phyloP scores from a whole-genome alignment of 92 coral and sea anemone genomes.

The Epizoanthus ramosus region DNA sequence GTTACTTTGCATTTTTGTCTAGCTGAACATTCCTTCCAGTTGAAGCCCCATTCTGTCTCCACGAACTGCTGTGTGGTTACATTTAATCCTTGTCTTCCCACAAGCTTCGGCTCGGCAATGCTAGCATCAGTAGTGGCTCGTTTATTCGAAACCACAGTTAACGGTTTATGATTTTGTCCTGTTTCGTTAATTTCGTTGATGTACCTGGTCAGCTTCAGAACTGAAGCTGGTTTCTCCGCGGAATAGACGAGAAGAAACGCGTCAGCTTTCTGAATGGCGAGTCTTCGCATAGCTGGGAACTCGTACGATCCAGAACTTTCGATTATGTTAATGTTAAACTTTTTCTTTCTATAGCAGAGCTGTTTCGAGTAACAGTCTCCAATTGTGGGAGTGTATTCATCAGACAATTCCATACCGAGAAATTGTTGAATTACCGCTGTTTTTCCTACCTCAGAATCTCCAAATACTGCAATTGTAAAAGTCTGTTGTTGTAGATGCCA shows the following conservation, averaged over 20 bases:
- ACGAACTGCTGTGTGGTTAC: slow-evolving; percentile 53
- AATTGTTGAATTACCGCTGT: slow-evolving; percentile 80
- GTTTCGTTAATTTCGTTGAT: slow-evolving; percentile 69
- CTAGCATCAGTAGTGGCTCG: slow-evolving; percentile 34
- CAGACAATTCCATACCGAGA: slow-evolving; percentile 65
- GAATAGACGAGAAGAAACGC: slow-evolving; percentile 86
- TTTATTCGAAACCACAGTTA: slow-evolving; percentile 84
- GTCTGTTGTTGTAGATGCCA: slow-evolving; percentile 23
- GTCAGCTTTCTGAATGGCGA: slow-evolving; percentile 78
- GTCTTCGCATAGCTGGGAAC: slow-evolving; percentile 92
- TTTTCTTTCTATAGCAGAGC: slow-evolving; percentile 66
- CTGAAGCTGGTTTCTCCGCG: slow-evolving; percentile 61
- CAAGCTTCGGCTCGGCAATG: slow-evolving; percentile 26
- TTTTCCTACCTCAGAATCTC: slow-evolving; percentile 87
- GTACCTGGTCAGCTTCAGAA: slow-evolving; percentile 72
- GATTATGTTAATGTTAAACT: slow-evolving; percentile 80
- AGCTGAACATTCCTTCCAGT: slow-evolving; percentile 67
- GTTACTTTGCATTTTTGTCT: slow-evolving; percentile 51
- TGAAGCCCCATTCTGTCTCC: slow-evolving; percentile 58
- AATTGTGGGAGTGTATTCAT: slow-evolving; percentile 77
- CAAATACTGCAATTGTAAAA: slow-evolving; percentile 86
- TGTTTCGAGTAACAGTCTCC: slow-evolving; percentile 89
- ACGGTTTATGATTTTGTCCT: slow-evolving; percentile 48
- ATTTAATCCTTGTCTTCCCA: slow-evolving; percentile 55
- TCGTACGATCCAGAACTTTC: slow-evolving; percentile 94